Conservation (phyloP, 2,113 vertebrate species). For the Seriola aureovittata region DNA sequence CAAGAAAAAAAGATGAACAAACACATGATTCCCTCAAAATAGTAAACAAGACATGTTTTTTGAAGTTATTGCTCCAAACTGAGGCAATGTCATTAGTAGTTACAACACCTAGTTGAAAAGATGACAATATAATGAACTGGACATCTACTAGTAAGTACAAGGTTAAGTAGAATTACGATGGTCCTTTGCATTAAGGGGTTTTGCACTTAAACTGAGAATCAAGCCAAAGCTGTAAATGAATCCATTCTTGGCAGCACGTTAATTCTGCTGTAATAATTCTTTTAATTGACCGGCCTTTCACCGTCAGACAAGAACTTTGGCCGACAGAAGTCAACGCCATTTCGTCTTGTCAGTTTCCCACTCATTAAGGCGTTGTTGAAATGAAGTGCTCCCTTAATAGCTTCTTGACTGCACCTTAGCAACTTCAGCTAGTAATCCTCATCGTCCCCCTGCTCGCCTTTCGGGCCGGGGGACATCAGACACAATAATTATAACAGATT, state of each 20-base stretch:
- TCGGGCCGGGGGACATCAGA: conserved; percentile 6
- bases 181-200: conserved; percentile 9
- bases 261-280: neutral
- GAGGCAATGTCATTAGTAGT: neutral
- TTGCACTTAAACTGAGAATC: conserved; percentile 13
- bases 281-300: conserved; percentile 5
- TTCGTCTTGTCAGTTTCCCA: conserved; percentile 1
- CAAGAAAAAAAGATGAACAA: conserved; percentile 30
- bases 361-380: conserved; percentile 27
- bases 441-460: conserved; percentile 15
- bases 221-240: conserved; percentile 10
- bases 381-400: conserved; percentile 55
- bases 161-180: neutral
- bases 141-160: neutral
- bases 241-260: conserved; percentile 15
- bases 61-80: neutral
- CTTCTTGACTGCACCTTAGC: conserved; percentile 48
- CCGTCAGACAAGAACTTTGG: neutral
- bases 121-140: neutral
- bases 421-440: conserved; percentile 38
- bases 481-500: conserved; percentile 17
- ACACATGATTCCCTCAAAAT: neutral
- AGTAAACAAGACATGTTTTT: no score
- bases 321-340: neutral
- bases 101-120: neutral